Evolutionary conservation across 2,888 invertebrate species (phyloP).

Genomic region (Lochmaea capreae): DNA sequence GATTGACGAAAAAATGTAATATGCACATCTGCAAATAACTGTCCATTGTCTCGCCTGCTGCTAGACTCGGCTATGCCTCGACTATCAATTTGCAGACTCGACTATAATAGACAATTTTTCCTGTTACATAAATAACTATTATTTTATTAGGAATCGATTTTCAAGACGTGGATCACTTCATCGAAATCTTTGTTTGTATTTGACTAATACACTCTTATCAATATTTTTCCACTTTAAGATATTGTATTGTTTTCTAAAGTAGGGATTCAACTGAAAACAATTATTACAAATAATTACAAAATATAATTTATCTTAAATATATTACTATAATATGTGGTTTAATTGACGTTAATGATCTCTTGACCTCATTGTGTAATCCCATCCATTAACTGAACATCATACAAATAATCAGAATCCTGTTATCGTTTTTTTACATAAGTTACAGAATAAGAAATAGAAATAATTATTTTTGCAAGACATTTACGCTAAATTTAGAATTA

Average conservation of each 20-base stretch:
- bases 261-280: neutral
- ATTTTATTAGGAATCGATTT: too few relatives aligned
- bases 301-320: neutral
- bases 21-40: too few relatives aligned
- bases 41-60: too few relatives aligned
- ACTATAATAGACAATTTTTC: too few relatives aligned
- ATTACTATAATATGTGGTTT: neutral
- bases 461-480: neutral
- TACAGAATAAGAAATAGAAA: neutral
- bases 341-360: slow-evolving; percentile 5
- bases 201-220: neutral
- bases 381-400: neutral
- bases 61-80: too few relatives aligned
- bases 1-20: too few relatives aligned
- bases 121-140: too few relatives aligned
- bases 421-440: neutral
- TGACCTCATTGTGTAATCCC: slow-evolving; percentile 6
- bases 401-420: neutral
- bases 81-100: too few relatives aligned
- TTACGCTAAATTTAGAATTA: neutral
- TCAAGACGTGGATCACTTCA: too few relatives aligned
- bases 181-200: too few relatives aligned
- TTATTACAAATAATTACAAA: slow-evolving; percentile 7
- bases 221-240: neutral
- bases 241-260: neutral